A percentile compares a stretch with the other conserved stretches of the same genome.
These are phyloP conservation scores for Lysandra coridon DNA, from an alignment of 2,888 invertebrate species.

Conservation along the genomic window DNA sequence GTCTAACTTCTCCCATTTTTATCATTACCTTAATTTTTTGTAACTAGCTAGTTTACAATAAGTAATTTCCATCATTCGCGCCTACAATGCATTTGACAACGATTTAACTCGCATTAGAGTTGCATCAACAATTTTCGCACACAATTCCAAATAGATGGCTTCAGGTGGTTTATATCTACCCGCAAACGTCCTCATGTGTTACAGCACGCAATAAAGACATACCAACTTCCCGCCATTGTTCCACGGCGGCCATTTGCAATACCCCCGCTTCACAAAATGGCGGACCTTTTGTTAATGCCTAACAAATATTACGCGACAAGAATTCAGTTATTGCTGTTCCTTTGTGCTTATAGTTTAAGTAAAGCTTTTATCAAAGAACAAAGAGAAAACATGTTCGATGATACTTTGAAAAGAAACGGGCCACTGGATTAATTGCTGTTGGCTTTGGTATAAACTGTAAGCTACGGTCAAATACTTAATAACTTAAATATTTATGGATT, in stretches of 20 bases:
- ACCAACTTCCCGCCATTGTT: slow-evolving; percentile 24
- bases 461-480: not conserved
- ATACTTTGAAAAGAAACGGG: slow-evolving; percentile 4
- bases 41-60: not conserved
- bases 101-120: not conserved
- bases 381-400: slow-evolving; percentile 11
- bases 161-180: slow-evolving; percentile 28
- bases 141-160: slow-evolving; percentile 2
- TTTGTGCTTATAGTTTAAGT: slow-evolving; percentile 21
- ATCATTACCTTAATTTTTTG: no score
- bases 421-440: not conserved
- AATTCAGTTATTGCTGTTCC: slow-evolving; percentile 19
- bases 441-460: not conserved
- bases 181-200: slow-evolving; percentile 26
- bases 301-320: slow-evolving; percentile 15
- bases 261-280: slow-evolving; percentile 13
- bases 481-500: no score
- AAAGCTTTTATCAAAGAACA: slow-evolving; percentile 18
- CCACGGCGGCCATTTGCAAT: slow-evolving; percentile 18
- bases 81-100: not conserved
- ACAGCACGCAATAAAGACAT: slow-evolving; percentile 24
- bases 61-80: not conserved
- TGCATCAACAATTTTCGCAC: slow-evolving; percentile 4
- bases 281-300: slow-evolving; percentile 1
- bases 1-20: no score